Conservation (phyloP, 2,113 vertebrate genomes). For the Sigmodon hispidus region DNA sequence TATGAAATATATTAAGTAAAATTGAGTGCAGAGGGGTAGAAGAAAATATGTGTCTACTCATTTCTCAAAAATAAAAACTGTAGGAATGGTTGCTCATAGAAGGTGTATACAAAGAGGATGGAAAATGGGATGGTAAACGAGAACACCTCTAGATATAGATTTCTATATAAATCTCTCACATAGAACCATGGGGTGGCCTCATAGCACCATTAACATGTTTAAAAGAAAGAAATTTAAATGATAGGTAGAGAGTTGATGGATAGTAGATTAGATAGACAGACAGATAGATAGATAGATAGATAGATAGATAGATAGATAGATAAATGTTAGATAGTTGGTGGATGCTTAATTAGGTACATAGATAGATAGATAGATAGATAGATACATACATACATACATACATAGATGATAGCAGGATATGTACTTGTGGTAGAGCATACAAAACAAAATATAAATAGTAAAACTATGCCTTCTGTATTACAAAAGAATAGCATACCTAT, state of each 20-base stretch:
- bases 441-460: conserved; percentile 14
- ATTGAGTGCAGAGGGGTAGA: background rate
- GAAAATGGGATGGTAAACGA: background rate
- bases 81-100: background rate
- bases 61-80: conserved; percentile 7
- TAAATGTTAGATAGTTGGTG: background rate
- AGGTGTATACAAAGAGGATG: background rate
- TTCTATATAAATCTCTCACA: background rate
- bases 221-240: background rate
- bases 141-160: background rate
- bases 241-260: background rate
- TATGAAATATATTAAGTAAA: background rate
- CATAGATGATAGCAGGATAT: background rate
- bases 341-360: background rate
- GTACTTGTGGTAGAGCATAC: background rate
- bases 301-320: background rate
- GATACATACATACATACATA: background rate
- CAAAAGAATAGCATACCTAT: background rate
- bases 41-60: conserved; percentile 23
- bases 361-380: background rate
- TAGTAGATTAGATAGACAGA: background rate
- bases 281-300: background rate
- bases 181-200: background rate
- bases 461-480: background rate
- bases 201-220: background rate